Evolutionary conservation across 2,888 invertebrate genomes (phyloP).

Genomic region (Dryomyza anilis): DNA sequence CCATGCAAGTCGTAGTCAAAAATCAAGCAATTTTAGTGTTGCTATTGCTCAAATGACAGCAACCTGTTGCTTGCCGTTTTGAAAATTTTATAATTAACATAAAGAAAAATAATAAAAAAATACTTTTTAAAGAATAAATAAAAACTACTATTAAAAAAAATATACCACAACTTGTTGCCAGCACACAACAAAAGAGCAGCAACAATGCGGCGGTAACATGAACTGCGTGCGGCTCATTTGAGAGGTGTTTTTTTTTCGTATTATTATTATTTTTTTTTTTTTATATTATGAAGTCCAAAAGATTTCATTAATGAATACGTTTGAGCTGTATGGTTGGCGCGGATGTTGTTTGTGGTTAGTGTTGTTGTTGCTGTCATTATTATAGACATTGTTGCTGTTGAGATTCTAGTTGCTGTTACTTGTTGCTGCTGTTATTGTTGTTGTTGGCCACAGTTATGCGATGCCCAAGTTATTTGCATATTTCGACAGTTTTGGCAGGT

Average conservation of each 20-base stretch:
- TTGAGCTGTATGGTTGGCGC: neutral
- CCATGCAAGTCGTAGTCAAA: constrained; percentile 5
- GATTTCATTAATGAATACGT: neutral
- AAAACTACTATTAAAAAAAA: too few species aligned
- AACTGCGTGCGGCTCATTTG: too few species aligned
- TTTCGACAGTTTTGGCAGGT: constrained; percentile 2
- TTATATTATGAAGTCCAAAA: too few species aligned
- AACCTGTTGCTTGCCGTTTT: too few species aligned
- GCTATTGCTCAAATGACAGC: too few species aligned
- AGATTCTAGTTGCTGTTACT: neutral
- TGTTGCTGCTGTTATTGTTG: constrained; percentile 5
- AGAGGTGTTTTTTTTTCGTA: too few species aligned
- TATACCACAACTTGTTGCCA: too few species aligned
- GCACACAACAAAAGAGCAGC: too few species aligned
- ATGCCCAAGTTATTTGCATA: constrained; percentile 16
- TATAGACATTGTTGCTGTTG: neutral
- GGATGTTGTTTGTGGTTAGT: neutral
- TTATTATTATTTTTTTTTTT: neutral
- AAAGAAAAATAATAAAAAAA: too few species aligned
- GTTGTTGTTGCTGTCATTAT: neutral
- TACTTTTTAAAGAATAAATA: too few species aligned
- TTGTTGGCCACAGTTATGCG: neutral
- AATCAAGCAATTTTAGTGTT: neutral
- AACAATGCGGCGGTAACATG: neutral
- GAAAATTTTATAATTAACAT: too few species aligned